phyloP scores from a whole-genome alignment of 2,113 vertebrate species.

The Platysteira castanea region DNA sequence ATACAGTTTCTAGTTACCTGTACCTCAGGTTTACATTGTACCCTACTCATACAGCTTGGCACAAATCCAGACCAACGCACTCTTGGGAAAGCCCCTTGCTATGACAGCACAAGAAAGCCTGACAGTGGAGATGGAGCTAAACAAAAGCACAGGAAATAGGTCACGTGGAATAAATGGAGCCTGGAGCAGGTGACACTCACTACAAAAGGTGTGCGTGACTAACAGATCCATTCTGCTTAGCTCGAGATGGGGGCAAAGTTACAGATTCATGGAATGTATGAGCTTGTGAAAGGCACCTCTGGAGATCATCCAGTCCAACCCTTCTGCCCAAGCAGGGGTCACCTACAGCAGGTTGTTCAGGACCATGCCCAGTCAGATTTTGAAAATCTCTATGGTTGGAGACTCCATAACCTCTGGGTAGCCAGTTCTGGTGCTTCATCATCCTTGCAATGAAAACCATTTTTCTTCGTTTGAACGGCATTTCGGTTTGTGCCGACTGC shows the following conservation, averaged over 20 bases:
- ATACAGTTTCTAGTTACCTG: neutral
- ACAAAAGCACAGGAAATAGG: slow-evolving; percentile 24
- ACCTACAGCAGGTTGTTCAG: neutral
- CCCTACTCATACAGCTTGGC: neutral
- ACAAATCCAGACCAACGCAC: neutral
- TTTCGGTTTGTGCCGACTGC: neutral
- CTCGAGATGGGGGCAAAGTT: neutral
- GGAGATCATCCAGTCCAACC: neutral
- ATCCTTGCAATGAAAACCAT: neutral
- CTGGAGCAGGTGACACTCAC: neutral
- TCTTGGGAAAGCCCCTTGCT: neutral
- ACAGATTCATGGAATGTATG: neutral
- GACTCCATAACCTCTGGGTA: neutral
- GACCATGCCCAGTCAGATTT: neutral
- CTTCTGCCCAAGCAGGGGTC: neutral
- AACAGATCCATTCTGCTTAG: neutral
- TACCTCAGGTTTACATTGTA: neutral
- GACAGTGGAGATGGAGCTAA: neutral
- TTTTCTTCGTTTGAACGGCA: neutral
- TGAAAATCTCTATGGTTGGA: rapidly evolving
- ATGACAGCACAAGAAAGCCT: neutral
- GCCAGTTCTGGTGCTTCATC: neutral
- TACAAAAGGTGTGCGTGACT: neutral
- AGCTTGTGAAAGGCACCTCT: neutral
- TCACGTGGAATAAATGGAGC: neutral